phyloP scores from a whole-genome alignment of 2,113 vertebrate species.

The Centropristis striata region DNA sequence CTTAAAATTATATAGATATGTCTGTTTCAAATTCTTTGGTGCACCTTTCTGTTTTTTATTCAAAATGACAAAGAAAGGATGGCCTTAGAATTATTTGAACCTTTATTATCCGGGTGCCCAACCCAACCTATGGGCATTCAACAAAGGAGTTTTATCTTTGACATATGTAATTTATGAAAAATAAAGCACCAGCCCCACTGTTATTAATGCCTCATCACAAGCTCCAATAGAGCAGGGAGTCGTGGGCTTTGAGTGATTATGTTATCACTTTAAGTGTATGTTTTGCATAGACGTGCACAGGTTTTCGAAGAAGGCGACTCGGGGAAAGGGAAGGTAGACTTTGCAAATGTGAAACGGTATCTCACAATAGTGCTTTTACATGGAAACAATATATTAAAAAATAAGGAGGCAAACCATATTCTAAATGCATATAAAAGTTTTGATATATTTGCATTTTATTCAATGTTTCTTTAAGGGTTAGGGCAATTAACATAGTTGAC shows the following conservation, averaged over 20 bases:
- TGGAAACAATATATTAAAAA: conserved; percentile 26
- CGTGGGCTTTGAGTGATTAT: conserved; percentile 85
- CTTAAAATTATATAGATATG: neutral
- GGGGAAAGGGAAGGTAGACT: conserved; percentile 26
- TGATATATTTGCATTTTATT: conserved; percentile 12
- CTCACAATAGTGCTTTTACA: conserved; percentile 4
- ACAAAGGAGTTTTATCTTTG: conserved; percentile 80
- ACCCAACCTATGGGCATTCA: conserved; percentile 50
- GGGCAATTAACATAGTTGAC: conserved; percentile 26
- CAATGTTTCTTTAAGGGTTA: neutral
- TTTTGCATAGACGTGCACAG: conserved; percentile 82
- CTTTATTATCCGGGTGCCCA: conserved; percentile 41
- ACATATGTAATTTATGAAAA: conserved; percentile 86
- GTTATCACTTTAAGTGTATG: conserved; percentile 85
- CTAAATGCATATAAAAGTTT: conserved; percentile 14
- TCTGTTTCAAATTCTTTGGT: neutral
- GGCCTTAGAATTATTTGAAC: conserved; percentile 29
- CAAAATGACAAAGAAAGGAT: conserved; percentile 2
- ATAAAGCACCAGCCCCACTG: conserved; percentile 75
- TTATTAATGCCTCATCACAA: conserved; percentile 87
- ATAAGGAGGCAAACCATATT: neutral
- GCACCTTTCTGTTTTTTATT: neutral
- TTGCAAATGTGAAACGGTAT: conserved; percentile 42
- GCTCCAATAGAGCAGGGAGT: conserved; percentile 87
- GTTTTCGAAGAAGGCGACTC: conserved; percentile 54